A percentile compares a stretch with the other conserved stretches of the same genome.
phyloP scores from a whole-genome alignment of 1,140 invertebrate genomes.

The Halictus rubicundus region DNA sequence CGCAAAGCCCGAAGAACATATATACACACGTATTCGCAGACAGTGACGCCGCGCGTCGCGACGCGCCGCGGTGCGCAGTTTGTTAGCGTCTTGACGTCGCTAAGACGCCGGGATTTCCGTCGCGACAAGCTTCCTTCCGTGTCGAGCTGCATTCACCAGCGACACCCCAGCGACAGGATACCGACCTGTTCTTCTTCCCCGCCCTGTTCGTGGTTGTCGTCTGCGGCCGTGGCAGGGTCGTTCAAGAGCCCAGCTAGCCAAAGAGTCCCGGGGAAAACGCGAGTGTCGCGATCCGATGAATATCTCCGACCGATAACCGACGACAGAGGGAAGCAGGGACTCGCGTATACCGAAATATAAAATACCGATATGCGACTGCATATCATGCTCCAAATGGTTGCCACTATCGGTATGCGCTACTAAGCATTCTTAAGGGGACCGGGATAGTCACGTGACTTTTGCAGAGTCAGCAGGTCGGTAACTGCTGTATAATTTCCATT shows the following conservation, averaged over 20 bases:
- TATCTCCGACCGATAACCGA: no score
- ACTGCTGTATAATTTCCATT: no score
- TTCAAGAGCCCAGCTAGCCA: background rate
- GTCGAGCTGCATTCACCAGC: slow-evolving; percentile 36
- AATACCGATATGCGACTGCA: no score
- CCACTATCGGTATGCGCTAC: no score
- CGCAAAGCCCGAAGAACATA: slow-evolving; percentile 14
- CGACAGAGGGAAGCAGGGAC: no score
- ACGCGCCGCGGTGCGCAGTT: slow-evolving; percentile 49
- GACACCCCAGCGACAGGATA: background rate
- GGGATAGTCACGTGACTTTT: no score
- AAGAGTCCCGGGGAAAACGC: background rate
- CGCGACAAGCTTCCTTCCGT: slow-evolving; percentile 72
- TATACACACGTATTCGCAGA: background rate
- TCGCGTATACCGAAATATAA: no score
- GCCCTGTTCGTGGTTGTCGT: background rate
- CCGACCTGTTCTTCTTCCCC: background rate
- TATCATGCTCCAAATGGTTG: no score
- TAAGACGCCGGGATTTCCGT: slow-evolving; percentile 69
- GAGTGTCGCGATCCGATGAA: background rate
- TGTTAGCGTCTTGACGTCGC: slow-evolving; percentile 69
- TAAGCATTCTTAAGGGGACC: no score
- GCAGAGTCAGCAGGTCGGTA: no score
- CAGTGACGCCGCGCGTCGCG: background rate
- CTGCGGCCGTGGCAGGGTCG: background rate